Evolutionary conservation across 2,113 vertebrate species (phyloP).

Genomic region (Zosterops japonicus): DNA sequence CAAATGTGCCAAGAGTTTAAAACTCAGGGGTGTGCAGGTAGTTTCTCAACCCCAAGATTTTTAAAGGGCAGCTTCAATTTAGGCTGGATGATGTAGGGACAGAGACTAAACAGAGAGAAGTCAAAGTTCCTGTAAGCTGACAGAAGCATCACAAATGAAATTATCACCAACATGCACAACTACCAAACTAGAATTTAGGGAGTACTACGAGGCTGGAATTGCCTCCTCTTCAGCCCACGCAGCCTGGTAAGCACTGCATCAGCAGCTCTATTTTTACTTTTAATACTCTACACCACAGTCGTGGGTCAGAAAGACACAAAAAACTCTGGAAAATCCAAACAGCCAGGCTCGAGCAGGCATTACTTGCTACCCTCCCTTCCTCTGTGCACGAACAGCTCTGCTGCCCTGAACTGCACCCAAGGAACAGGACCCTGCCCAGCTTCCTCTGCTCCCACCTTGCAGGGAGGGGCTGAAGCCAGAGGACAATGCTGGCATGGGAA

Average conservation of each 20-base stretch:
- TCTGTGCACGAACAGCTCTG: rapidly evolving
- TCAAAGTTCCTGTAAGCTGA: not conserved
- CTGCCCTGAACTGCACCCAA: not conserved
- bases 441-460: constrained; percentile 15
- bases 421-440: not conserved
- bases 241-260: not conserved
- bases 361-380: not conserved
- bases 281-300: not conserved
- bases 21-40: not conserved
- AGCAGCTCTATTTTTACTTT: not conserved
- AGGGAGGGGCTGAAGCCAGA: not conserved
- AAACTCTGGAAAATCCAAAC: not conserved
- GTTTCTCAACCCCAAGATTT: not conserved
- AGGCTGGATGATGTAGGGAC: not conserved
- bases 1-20: not conserved
- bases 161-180: not conserved
- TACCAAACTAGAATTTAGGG: not conserved
- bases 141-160: not conserved
- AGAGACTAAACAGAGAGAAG: not conserved
- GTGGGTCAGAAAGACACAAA: not conserved
- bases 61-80: not conserved
- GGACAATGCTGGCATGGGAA: not conserved
- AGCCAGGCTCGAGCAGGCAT: not conserved
- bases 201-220: not conserved
- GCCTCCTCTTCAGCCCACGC: not conserved